phyloP scores from a whole-genome alignment of 1,140 invertebrate species.

The Hylyphantes graminicola region DNA sequence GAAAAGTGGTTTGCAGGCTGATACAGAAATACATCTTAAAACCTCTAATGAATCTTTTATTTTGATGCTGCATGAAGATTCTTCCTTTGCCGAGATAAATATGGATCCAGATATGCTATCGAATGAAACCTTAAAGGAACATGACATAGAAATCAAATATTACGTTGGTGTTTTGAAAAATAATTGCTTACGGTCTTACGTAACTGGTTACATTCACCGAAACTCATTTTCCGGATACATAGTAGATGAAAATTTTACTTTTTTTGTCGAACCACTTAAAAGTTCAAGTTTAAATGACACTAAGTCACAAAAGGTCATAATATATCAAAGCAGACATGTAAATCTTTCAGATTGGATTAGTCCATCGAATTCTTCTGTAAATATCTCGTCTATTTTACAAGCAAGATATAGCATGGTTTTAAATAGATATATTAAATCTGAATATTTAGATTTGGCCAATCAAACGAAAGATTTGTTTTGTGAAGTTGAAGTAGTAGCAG shows the following conservation, averaged over 20 bases:
- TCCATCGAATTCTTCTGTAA: neutral
- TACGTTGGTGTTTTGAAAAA: constrained; percentile 9
- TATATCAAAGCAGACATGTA: constrained; percentile 25
- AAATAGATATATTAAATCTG: neutral
- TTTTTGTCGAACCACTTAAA: constrained; percentile 16
- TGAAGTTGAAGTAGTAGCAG: constrained; percentile 44
- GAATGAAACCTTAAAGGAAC: neutral
- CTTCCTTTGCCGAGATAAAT: neutral
- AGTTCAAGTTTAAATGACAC: neutral
- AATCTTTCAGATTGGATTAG: neutral
- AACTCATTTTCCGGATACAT: constrained; percentile 10
- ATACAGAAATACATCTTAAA: constrained; percentile 1
- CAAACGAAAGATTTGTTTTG: constrained; percentile 9
- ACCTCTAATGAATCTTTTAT: neutral
- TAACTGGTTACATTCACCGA: constrained; percentile 20
- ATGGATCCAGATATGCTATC: neutral
- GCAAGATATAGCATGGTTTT: neutral
- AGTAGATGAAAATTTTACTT: neutral
- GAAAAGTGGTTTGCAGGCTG: neutral
- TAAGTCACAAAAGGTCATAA: neutral
- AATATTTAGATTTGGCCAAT: neutral
- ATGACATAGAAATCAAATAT: neutral
- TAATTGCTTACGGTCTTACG: neutral
- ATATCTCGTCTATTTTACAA: neutral
- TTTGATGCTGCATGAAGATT: constrained; percentile 20